These are phyloP conservation scores for Dorcus parallelipipedus DNA, from an alignment of 2,888 invertebrate genomes.

Conservation along the genomic window DNA sequence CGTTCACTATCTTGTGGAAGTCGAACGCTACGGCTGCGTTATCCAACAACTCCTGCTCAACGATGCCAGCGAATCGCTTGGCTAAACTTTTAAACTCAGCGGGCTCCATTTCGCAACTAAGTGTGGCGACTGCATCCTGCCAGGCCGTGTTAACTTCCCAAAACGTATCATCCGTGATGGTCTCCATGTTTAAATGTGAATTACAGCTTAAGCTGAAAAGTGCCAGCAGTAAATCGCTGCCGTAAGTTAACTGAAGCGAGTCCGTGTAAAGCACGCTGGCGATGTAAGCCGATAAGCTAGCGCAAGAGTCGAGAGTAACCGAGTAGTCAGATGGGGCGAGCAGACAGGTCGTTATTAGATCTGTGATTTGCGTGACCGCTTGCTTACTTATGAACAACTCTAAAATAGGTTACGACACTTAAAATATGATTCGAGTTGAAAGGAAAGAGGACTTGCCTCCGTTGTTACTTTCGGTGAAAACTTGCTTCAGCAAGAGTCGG, in stretches of 20 bases:
- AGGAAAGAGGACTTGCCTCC: conserved; percentile 41
- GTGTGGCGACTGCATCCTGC: conserved; percentile 53
- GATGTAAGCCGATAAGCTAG: conserved; percentile 54
- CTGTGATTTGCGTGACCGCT: conserved; percentile 45
- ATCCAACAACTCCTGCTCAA: conserved; percentile 38
- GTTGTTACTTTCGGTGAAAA: conserved; percentile 43
- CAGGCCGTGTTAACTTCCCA: conserved; percentile 58
- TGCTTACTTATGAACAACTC: conserved; percentile 47
- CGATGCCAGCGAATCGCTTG: conserved; percentile 37
- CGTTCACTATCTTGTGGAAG: conserved; percentile 22
- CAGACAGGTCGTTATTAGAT: conserved; percentile 44
- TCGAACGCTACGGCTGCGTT: conserved; percentile 10
- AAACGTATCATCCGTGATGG: conserved; percentile 51
- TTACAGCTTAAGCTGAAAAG: conserved; percentile 51
- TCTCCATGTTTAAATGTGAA: conserved; percentile 39
- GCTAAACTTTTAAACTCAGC: conserved; percentile 37
- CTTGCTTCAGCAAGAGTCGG: conserved; percentile 39
- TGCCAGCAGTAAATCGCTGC: conserved; percentile 48
- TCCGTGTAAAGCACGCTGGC: conserved; percentile 52
- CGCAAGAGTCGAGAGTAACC: conserved; percentile 50
- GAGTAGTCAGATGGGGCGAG: conserved; percentile 32
- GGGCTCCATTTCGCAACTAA: conserved; percentile 24
- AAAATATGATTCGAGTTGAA: conserved; percentile 1
- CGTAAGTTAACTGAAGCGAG: conserved; percentile 44
- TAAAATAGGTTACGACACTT: conserved; percentile 33